Base-by-base conservation (phyloP, 2,888 invertebrate genomes). In the Sialis fuliginosa region DNA sequence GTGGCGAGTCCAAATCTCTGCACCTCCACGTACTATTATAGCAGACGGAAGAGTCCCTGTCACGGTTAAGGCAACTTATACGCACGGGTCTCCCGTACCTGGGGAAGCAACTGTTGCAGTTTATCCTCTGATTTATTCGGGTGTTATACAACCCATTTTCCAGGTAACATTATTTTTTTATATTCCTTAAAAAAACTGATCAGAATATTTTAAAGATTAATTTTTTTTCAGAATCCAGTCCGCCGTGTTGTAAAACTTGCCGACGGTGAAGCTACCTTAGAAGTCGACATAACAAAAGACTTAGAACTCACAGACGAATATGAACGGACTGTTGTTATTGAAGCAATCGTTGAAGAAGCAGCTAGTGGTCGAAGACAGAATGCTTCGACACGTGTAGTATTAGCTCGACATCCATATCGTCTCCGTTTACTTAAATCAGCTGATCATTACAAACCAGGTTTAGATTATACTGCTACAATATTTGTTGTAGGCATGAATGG, bases 331-430 rank as follows among this genome's bases (percentile, higher is more conserved):
- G 77, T 95, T 42, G 77, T 87, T 33, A 75, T 95, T 43, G 83
- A 90, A 59, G 93, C 90, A 1, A 81, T 85, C 6, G 80, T 96
- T 3, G 91, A 92, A 62, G 96, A 97, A 68, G 79, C 79, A 47
- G 71, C 90, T 53, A 95, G 95, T 2, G 76, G 84, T 10, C 75
- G 90, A 45, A 77, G 82, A 54, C 86, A 92, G 60, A 89, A 88
- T 60, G 78, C 81, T 10, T 75, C 83, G 0, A 70, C 78, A 2
- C 71, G 82, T 50, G 70, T 90, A 35, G 73, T 79, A 47, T 65
- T 95, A 6, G 90, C 87, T 63, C 79, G 79, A 47, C 77, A 84
- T 58, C 77, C 79, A 52, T 83, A 86, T 56, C 77, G 78, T 54
- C 72, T 90, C 67, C 75, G 81, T 49, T 69, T 87, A 45, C 76